These are phyloP conservation scores for Paradisaea rubra DNA, from an alignment of 2,113 vertebrate species.

Conservation along the genomic window DNA sequence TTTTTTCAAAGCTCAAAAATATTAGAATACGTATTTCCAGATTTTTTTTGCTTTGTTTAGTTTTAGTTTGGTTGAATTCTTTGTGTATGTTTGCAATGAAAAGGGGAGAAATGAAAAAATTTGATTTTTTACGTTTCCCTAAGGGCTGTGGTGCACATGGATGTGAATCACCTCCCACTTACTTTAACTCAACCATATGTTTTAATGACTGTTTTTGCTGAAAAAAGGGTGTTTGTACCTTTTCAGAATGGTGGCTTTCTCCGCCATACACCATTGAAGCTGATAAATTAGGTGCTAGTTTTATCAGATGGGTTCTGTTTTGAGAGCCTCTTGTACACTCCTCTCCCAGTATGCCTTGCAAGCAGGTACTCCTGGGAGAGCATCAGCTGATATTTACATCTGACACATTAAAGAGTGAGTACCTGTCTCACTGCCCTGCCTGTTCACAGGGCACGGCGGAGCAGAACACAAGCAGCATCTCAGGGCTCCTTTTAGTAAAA, in stretches of 20 bases:
- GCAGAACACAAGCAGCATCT: neutral
- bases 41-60: neutral
- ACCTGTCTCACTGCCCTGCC: neutral
- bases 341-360: neutral
- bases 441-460: neutral
- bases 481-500: neutral
- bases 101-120: neutral
- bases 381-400: neutral
- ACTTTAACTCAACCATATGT: neutral
- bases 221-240: neutral
- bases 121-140: neutral
- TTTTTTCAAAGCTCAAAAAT: neutral
- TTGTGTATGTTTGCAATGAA: neutral
- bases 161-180: neutral
- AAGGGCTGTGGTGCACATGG: rapidly evolving
- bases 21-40: neutral
- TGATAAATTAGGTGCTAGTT: neutral
- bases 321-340: neutral
- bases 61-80: neutral
- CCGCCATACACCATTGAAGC: neutral
- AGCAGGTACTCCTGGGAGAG: neutral
- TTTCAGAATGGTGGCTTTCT: neutral
- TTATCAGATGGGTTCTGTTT: neutral
- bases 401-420: neutral
- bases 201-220: neutral